These are phyloP conservation scores for Geotrypetes seraphini DNA, from an alignment of 2,797 vertebrate genomes.

Conservation along the genomic window DNA sequence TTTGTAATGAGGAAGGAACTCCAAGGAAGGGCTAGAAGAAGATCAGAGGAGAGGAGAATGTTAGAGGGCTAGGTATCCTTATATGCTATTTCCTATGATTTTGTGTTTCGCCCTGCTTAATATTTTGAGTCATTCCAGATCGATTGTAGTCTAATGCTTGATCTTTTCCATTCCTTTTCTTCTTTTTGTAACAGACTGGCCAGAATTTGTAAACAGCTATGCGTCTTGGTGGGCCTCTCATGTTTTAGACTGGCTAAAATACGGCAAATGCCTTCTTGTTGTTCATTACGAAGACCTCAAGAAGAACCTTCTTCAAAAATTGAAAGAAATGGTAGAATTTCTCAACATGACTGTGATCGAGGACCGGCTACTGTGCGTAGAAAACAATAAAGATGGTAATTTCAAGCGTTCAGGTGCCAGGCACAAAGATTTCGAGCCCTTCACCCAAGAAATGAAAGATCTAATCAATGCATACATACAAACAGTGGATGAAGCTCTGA, in stretches of 20 bases:
- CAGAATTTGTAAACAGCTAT: constrained; percentile 87
- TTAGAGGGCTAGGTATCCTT: too few relatives aligned
- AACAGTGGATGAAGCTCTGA: constrained; percentile 75
- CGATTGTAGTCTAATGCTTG: background rate
- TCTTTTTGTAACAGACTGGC: constrained; percentile 68
- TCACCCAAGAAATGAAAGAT: constrained; percentile 77
- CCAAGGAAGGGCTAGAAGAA: too few relatives aligned
- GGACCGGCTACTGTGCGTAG: constrained; percentile 79
- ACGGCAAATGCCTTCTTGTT: constrained; percentile 70
- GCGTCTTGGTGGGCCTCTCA: constrained; percentile 95
- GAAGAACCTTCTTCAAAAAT: constrained; percentile 64
- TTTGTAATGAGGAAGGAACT: too few relatives aligned
- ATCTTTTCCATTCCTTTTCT: background rate
- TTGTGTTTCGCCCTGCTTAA: background rate
- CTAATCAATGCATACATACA: constrained; percentile 74
- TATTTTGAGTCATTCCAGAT: too few relatives aligned
- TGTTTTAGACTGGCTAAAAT: constrained; percentile 82
- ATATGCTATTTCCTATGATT: accelerated
- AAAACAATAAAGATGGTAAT: constrained; percentile 85
- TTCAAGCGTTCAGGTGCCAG: constrained; percentile 72
- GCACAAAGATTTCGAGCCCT: constrained; percentile 70
- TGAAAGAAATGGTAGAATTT: constrained; percentile 72
- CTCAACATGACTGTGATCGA: constrained; percentile 71
- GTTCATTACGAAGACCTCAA: constrained; percentile 88
- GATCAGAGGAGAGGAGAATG: too few relatives aligned